Percentiles rank a stretch among this genome's conserved stretches.
phyloP scores from a whole-genome alignment of 2,797 vertebrate genomes.

The Oceanodroma leucorhoa region DNA sequence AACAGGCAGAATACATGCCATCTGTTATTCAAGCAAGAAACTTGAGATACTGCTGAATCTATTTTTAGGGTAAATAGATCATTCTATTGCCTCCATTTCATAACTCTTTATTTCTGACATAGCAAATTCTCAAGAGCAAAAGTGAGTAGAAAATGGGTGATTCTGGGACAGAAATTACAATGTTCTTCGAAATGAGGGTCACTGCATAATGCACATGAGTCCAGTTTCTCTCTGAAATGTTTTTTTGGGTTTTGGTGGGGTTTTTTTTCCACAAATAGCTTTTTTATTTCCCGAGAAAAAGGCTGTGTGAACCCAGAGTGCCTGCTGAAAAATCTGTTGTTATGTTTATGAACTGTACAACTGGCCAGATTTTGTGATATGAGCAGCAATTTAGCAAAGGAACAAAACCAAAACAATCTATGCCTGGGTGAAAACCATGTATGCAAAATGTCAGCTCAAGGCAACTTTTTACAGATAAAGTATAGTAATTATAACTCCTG shows the following conservation, averaged over 20 bases:
- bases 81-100: background rate
- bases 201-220: background rate
- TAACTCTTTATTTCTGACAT: background rate
- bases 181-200: background rate
- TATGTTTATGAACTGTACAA: background rate
- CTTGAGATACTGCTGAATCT: background rate
- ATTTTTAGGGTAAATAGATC: background rate
- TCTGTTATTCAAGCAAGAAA: background rate
- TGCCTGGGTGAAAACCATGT: background rate
- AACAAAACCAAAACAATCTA: background rate
- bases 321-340: background rate
- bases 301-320: background rate
- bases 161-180: background rate
- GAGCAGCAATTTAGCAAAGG: conserved; percentile 7
- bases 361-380: background rate
- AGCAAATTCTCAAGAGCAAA: background rate
- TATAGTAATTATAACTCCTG: background rate
- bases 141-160: background rate
- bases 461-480: background rate
- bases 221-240: background rate
- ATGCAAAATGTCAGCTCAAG: background rate
- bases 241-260: background rate
- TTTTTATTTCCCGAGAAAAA: background rate
- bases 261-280: background rate
- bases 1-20: background rate